Percentiles rank a stretch among this genome's conserved stretches.
phyloP scores from a whole-genome alignment of 2,888 invertebrate species.

The Proisotoma minuta region DNA sequence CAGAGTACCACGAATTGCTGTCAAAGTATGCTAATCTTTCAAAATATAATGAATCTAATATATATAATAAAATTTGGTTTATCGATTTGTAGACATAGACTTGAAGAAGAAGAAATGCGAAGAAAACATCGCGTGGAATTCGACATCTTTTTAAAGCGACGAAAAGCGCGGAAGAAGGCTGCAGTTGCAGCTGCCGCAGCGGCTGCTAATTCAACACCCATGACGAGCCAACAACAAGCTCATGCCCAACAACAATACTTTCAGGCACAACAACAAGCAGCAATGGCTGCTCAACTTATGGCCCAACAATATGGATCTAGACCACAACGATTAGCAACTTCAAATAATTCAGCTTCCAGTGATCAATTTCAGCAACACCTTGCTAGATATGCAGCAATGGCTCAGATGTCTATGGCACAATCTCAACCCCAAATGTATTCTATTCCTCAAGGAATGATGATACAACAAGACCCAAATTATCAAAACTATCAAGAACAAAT shows the following conservation, averaged over 20 bases:
- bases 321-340: too few relatives aligned
- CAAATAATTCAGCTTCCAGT: neutral
- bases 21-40: conserved; percentile 33
- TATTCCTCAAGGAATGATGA: conserved; percentile 11
- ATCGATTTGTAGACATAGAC: conserved; percentile 52
- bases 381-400: neutral
- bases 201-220: neutral
- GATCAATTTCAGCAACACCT: conserved; percentile 4
- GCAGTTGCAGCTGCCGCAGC: conserved; percentile 21
- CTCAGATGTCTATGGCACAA: conserved; percentile 5
- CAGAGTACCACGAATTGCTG: conserved; percentile 40
- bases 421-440: conserved; percentile 15
- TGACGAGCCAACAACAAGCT: conserved; percentile 21
- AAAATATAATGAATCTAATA: neutral
- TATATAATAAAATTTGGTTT: too few relatives aligned
- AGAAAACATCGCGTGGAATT: conserved; percentile 53
- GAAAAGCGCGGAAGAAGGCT: conserved; percentile 35
- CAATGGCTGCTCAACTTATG: conserved; percentile 11
- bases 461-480: neutral
- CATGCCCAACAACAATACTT: conserved; percentile 18
- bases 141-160: conserved; percentile 46
- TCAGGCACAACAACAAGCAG: conserved; percentile 14
- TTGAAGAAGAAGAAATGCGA: conserved; percentile 57
- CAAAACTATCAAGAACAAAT: conserved; percentile 26
- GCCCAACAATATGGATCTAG: neutral